These are phyloP conservation scores for Embiotoca jacksoni DNA, from an alignment of 2,113 vertebrate species.

Conservation along the genomic window DNA sequence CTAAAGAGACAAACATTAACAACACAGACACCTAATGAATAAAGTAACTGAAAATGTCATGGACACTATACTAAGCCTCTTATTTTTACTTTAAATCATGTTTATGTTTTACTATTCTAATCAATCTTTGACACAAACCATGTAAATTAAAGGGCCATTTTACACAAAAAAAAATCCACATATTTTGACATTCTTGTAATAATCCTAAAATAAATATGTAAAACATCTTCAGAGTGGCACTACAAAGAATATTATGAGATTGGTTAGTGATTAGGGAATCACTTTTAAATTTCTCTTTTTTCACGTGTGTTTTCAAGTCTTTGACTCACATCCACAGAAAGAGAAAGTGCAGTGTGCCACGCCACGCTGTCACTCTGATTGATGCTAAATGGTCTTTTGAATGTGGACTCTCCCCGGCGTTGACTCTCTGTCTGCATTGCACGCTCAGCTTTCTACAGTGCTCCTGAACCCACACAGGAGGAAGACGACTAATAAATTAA, in stretches of 20 bases:
- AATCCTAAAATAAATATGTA: neutral
- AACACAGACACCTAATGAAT: neutral
- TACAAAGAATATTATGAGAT: neutral
- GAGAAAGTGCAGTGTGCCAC: slow-evolving; percentile 15
- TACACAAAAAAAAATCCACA: too few species aligned
- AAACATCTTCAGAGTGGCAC: neutral
- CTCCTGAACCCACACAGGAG: slow-evolving; percentile 46
- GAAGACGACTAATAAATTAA: slow-evolving; percentile 56
- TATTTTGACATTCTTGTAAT: neutral
- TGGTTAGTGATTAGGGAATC: neutral
- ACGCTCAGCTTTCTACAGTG: neutral
- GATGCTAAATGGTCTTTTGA: slow-evolving; percentile 43
- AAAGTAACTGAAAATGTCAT: neutral
- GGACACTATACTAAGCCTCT: neutral
- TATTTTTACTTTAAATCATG: neutral
- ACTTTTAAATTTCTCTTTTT: slow-evolving; percentile 8
- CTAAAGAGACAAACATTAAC: neutral
- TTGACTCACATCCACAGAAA: slow-evolving; percentile 17
- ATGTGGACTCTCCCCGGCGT: slow-evolving; percentile 29
- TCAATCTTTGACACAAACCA: neutral
- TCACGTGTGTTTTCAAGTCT: neutral
- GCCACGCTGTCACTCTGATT: slow-evolving; percentile 37
- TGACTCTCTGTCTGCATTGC: slow-evolving; percentile 22
- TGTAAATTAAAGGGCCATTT: too few species aligned
- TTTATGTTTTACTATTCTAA: neutral